These are phyloP conservation scores for Bombylius major DNA, from an alignment of 2,888 invertebrate species.

Conservation along the genomic window DNA sequence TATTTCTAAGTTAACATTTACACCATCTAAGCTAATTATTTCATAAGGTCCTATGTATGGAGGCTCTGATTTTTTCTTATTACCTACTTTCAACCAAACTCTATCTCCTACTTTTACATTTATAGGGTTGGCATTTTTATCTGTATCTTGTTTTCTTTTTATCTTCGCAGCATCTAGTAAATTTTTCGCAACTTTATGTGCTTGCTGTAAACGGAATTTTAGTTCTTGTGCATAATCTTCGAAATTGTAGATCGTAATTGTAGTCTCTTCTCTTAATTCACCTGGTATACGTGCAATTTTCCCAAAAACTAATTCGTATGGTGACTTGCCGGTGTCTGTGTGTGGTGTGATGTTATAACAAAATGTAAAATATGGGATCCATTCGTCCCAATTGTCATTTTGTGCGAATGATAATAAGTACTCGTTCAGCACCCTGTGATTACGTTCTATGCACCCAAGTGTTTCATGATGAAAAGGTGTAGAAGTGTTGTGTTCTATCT, in stretches of 20 bases:
- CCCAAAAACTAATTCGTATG: not conserved
- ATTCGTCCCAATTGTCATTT: constrained; percentile 12
- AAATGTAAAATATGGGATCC: constrained; percentile 8
- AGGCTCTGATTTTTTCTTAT: not conserved
- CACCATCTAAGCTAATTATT: not conserved
- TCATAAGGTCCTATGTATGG: not conserved
- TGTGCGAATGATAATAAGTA: constrained; percentile 12
- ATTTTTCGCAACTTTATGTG: not conserved
- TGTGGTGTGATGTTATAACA: constrained; percentile 10
- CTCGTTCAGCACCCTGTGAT: constrained; percentile 15
- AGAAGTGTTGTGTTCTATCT: constrained; percentile 9
- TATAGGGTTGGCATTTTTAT: not conserved
- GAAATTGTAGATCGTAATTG: not conserved
- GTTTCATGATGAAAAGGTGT: constrained; percentile 14
- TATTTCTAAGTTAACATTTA: no score
- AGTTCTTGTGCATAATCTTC: not conserved
- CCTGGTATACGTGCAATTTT: not conserved
- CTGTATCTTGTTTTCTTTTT: not conserved
- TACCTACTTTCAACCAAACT: not conserved
- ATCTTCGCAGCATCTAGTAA: not conserved
- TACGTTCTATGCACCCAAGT: constrained; percentile 15
- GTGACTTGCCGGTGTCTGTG: not conserved
- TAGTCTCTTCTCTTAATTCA: not conserved
- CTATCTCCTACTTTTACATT: not conserved
- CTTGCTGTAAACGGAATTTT: not conserved